Evolutionary conservation across 2,113 vertebrate genomes (phyloP).

Genomic region (western clawed frog (Xenopus tropicalis)): UCB_Xtro_10.0 CM004447.2:109627001-109627500

Average conservation of each 20-base stretch:
- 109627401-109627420: background rate
- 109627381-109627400: background rate
- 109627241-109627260: constrained; percentile 42
- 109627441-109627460: too few species aligned
- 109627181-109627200: constrained; percentile 21
- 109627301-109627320: background rate
- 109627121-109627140: background rate
- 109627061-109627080: too few species aligned
- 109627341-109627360: background rate
- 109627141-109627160: constrained; percentile 16
- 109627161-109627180: constrained; percentile 32
- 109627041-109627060: too few species aligned
- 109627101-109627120: background rate
- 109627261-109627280: constrained; percentile 29
- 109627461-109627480: too few species aligned
- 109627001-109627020: too few species aligned
- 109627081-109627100: too few species aligned
- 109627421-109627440: background rate
- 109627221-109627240: constrained; percentile 29
- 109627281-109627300: constrained; percentile 10
- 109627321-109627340: constrained; percentile 17
- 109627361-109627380: background rate
- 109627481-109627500: too few species aligned
- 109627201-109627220: constrained; percentile 16
- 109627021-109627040: too few species aligned